Evolutionary conservation across 1,140 invertebrate species (phyloP).

Genomic region (Caenorhabditis brenneri): DNA sequence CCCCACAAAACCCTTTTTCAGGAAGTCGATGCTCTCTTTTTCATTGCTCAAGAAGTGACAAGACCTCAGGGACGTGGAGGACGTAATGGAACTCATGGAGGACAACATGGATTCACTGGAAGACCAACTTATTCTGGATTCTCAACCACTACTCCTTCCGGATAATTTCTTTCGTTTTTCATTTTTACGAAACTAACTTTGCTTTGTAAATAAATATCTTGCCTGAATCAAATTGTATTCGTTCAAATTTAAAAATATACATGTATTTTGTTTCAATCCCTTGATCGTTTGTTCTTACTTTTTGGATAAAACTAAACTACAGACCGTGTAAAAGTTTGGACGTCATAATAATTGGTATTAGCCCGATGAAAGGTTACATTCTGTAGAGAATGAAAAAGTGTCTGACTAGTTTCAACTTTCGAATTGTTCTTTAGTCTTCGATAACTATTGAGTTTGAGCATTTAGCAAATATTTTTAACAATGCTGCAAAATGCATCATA

Average conservation of each 20-base stretch:
- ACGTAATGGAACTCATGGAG: not conserved
- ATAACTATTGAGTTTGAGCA: no score
- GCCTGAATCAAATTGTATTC: not conserved
- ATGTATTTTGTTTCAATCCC: not conserved
- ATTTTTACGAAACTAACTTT: not conserved
- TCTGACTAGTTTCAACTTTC: not conserved
- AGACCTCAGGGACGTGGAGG: not conserved
- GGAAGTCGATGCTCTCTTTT: constrained; percentile 1
- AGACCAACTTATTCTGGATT: not conserved
- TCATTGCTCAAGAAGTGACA: constrained; percentile 10
- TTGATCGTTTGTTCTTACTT: not conserved
- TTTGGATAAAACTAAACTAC: not conserved
- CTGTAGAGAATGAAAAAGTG: not conserved
- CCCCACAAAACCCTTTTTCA: no score
- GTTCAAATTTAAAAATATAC: no score
- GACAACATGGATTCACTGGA: not conserved
- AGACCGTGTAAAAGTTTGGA: not conserved
- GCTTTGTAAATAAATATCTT: constrained; percentile 18
- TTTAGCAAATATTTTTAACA: no score
- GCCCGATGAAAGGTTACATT: not conserved
- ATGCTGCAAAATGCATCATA: no score
- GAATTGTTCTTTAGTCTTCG: not conserved
- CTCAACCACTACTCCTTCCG: not conserved
- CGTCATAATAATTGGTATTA: not conserved
- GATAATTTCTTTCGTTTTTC: not conserved